Evolutionary conservation across 1,140 invertebrate species (phyloP).

Genomic region (Formica exsecta): DNA sequence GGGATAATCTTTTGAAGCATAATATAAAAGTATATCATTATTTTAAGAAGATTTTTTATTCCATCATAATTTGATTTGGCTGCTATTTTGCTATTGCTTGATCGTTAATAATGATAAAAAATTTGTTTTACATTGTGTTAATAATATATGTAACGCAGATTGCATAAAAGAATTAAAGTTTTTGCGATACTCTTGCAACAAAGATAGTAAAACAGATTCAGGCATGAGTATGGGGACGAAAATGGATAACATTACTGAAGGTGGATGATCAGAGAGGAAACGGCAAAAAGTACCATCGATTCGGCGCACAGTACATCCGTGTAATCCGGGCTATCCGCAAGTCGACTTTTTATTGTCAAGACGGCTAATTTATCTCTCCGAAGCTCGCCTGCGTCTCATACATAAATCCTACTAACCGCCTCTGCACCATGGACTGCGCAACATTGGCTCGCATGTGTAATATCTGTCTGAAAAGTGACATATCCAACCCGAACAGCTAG

Average conservation of each 20-base stretch:
- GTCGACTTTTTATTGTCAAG: conserved; percentile 78
- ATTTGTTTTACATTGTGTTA: conserved; percentile 1
- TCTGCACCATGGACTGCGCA: conserved; percentile 57
- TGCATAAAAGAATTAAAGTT: background rate
- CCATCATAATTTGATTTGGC: background rate
- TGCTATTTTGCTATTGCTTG: background rate
- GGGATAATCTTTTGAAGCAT: background rate
- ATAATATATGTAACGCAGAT: background rate
- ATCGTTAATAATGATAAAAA: background rate
- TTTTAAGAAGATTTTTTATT: background rate
- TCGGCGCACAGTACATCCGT: conserved; percentile 76
- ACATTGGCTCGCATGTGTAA: conserved; percentile 46
- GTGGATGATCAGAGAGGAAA: conserved; percentile 55
- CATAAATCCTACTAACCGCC: conserved; percentile 78
- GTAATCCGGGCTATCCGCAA: conserved; percentile 79
- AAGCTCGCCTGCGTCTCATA: conserved; percentile 76
- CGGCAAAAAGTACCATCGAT: conserved; percentile 76
- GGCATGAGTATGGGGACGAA: conserved; percentile 26
- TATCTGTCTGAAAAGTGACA: conserved; percentile 57
- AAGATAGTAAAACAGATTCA: background rate
- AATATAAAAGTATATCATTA: background rate
- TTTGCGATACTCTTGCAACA: background rate
- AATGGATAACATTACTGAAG: conserved; percentile 66
- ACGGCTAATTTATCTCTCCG: conserved; percentile 80
- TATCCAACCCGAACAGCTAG: background rate